Conservation (phyloP, 2,113 vertebrate species). For the Phylloscopus whistleri region DNA sequence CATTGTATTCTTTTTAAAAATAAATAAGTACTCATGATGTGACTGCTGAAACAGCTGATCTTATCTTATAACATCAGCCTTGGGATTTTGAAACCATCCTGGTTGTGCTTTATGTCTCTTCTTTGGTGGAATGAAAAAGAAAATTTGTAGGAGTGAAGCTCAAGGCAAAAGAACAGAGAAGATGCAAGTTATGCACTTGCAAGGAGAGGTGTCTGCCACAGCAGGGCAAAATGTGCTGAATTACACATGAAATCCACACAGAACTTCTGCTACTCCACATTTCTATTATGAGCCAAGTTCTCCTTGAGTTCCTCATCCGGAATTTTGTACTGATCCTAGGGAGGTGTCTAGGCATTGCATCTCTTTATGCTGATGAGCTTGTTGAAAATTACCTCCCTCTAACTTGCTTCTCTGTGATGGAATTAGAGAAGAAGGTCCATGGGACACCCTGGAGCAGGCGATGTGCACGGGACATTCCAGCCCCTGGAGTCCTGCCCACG, state of each 20-base stretch:
- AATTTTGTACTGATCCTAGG: background rate
- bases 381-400: background rate
- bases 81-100: background rate
- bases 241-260: constrained; percentile 14
- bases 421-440: background rate
- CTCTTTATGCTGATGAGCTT: background rate
- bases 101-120: background rate
- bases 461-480: accelerated
- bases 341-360: background rate
- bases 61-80: background rate
- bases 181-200: background rate
- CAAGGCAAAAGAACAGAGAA: background rate
- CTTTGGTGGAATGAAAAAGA: background rate
- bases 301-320: constrained; percentile 6
- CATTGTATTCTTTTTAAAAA: background rate
- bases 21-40: background rate
- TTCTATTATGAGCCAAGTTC: constrained; percentile 4
- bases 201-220: background rate
- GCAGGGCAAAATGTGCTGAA: constrained; percentile 32
- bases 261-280: constrained; percentile 27
- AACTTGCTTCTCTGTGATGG: background rate
- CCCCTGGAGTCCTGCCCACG: background rate
- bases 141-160: background rate
- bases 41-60: constrained; percentile 17
- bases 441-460: accelerated